Conservation (phyloP, 2,113 vertebrate species). For the Microtus pennsylvanicus region DNA sequence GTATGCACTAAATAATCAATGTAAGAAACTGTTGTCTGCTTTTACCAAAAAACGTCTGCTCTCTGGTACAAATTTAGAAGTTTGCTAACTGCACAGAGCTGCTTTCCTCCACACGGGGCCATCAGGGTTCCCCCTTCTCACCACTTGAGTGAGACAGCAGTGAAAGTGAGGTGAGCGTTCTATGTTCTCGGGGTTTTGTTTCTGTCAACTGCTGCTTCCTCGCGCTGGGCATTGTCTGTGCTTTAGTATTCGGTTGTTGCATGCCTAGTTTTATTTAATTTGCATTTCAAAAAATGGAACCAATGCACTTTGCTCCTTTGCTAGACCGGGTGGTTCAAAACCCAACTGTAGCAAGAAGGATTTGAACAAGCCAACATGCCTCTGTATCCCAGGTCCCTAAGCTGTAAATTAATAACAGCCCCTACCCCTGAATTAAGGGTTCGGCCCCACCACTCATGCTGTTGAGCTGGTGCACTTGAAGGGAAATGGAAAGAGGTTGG, state of each 20-base stretch:
- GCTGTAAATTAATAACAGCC: neutral
- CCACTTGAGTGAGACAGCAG: neutral
- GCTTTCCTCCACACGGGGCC: neutral
- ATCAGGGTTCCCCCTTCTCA: neutral
- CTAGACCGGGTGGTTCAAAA: slow-evolving; percentile 18
- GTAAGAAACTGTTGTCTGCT: neutral
- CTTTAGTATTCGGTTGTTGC: neutral
- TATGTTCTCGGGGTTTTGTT: neutral
- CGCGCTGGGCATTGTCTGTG: too few species aligned
- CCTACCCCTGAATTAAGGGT: neutral
- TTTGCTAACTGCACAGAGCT: neutral
- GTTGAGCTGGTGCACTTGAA: neutral
- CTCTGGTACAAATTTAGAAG: neutral
- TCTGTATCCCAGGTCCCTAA: neutral
- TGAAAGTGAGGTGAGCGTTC: neutral
- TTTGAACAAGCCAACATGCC: neutral
- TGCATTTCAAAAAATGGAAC: slow-evolving; percentile 1
- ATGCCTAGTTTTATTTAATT: neutral
- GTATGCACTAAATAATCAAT: neutral
- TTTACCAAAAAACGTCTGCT: neutral
- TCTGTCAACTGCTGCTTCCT: neutral
- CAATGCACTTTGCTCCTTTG: neutral
- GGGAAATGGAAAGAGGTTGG: neutral
- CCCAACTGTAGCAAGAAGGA: neutral
- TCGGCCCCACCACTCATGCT: neutral